These are phyloP conservation scores for Panthera uncia DNA, from an alignment of 2,113 vertebrate genomes.

Conservation along the genomic window DNA sequence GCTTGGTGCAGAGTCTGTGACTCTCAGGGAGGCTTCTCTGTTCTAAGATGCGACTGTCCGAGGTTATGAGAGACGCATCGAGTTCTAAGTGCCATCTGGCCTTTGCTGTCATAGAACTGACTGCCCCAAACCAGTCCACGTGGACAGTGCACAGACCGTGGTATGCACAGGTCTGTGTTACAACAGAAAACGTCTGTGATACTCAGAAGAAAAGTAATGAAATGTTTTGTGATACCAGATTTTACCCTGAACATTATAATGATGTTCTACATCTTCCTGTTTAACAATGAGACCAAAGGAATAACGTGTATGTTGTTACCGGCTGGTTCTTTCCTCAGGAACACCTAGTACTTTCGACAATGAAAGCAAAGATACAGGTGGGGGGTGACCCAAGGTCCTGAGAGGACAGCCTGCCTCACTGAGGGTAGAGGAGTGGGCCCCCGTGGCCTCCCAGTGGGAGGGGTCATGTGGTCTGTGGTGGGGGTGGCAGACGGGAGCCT, in stretches of 20 bases:
- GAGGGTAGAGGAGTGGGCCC: neutral
- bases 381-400: neutral
- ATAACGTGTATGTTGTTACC: rapidly evolving
- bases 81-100: neutral
- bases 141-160: rapidly evolving
- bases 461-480: neutral
- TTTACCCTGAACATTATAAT: rapidly evolving
- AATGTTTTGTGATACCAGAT: neutral
- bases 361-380: neutral
- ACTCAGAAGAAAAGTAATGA: neutral
- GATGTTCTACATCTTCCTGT: neutral
- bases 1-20: rapidly evolving
- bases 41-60: rapidly evolving
- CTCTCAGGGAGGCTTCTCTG: neutral
- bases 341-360: neutral
- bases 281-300: neutral
- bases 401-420: neutral
- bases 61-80: rapidly evolving
- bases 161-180: rapidly evolving
- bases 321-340: neutral
- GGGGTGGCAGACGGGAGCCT: neutral
- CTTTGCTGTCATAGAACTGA: neutral
- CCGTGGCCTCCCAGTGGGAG: rapidly evolving
- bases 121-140: too few relatives aligned
- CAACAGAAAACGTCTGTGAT: neutral